phyloP scores from a whole-genome alignment of 2,797 vertebrate species.

The Typhlichthys eigenmanni region DNA sequence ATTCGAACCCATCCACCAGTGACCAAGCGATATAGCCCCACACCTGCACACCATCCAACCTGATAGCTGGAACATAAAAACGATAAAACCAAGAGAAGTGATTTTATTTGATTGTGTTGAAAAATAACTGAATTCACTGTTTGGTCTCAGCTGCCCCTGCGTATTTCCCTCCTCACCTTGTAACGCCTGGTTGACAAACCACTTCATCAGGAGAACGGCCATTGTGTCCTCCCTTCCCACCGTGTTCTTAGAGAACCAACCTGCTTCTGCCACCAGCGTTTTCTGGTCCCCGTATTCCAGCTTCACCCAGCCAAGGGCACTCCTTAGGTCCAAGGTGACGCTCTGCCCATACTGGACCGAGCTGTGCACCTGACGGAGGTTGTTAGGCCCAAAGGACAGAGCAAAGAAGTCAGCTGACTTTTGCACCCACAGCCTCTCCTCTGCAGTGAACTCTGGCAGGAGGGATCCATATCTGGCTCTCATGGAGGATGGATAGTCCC shows the following conservation, averaged over 20 bases:
- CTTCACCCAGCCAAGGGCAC: constrained; percentile 88
- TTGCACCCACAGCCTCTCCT: constrained; percentile 81
- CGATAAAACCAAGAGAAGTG: neutral
- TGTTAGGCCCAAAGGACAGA: constrained; percentile 91
- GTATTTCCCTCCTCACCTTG: constrained; percentile 80
- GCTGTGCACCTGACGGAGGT: constrained; percentile 79
- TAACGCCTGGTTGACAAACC: constrained; percentile 89
- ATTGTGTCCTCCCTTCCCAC: constrained; percentile 89
- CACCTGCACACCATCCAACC: constrained; percentile 82
- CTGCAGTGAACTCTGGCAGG: constrained; percentile 81
- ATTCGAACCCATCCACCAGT: constrained; percentile 93
- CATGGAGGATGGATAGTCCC: constrained; percentile 88
- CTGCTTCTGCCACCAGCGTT: constrained; percentile 89
- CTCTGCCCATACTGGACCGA: constrained; percentile 80
- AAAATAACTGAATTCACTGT: neutral
- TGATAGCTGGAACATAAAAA: constrained; percentile 77
- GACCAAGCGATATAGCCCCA: constrained; percentile 94
- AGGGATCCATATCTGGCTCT: constrained; percentile 65
- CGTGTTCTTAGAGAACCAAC: constrained; percentile 90
- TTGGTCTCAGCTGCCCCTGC: neutral
- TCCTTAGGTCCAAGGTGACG: constrained; percentile 83
- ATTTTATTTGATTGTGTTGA: neutral
- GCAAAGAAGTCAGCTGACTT: constrained; percentile 94
- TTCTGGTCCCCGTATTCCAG: constrained; percentile 83
- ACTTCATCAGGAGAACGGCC: constrained; percentile 90